Conservation (phyloP, 2,888 invertebrate species). For the Cephus rjabovi region DNA sequence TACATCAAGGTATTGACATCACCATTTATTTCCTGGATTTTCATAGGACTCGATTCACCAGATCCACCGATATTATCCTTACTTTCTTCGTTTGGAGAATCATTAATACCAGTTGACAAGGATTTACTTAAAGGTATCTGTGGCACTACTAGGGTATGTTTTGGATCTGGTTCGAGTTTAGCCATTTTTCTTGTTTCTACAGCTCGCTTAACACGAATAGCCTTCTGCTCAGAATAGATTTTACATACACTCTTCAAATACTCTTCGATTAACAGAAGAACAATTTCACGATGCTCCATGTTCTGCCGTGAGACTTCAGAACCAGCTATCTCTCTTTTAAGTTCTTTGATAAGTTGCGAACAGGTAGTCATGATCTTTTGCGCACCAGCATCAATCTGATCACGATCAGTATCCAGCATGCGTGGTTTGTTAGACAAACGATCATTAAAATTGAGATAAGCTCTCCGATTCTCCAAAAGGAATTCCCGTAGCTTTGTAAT, state of each 20-base stretch:
- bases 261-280: conserved; percentile 79
- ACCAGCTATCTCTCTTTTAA: conserved; percentile 74
- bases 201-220: conserved; percentile 86
- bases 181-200: conserved; percentile 86
- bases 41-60: conserved; percentile 49
- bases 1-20: conserved; percentile 56
- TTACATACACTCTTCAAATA: conserved; percentile 89
- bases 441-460: conserved; percentile 86
- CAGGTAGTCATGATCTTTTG: conserved; percentile 87
- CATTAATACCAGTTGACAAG: background rate
- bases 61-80: conserved; percentile 16
- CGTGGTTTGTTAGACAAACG: conserved; percentile 74
- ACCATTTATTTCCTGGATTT: conserved; percentile 59
- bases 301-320: conserved; percentile 72
- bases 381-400: conserved; percentile 87
- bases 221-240: conserved; percentile 89
- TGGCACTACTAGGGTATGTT: conserved; percentile 6
- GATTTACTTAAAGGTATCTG: background rate
- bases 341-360: conserved; percentile 80
- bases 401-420: conserved; percentile 87
- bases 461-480: conserved; percentile 83
- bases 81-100: background rate
- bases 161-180: conserved; percentile 71
- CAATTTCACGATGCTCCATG: conserved; percentile 81
- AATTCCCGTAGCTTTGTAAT: conserved; percentile 85